phyloP scores from a whole-genome alignment of 2,888 invertebrate genomes.

The Operophtera brumata region DNA sequence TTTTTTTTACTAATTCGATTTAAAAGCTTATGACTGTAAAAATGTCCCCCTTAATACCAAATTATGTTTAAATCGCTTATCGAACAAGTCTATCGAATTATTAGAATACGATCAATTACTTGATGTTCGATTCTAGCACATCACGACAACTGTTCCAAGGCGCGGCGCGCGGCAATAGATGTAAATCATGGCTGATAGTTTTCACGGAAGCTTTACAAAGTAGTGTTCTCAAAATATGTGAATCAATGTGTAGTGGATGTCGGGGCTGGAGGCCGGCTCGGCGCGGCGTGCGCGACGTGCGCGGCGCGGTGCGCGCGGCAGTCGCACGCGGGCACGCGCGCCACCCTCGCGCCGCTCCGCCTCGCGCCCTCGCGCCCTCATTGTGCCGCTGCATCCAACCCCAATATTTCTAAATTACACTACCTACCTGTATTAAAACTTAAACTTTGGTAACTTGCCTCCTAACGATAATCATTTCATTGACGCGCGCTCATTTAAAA shows the following conservation, averaged over 20 bases:
- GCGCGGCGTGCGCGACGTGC: slow-evolving; percentile 32
- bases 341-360: slow-evolving; percentile 63
- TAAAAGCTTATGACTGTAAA: no score
- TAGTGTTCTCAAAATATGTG: slow-evolving; percentile 35
- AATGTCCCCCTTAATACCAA: no score
- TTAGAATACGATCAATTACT: no score
- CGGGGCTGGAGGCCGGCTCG: slow-evolving; percentile 48
- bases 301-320: slow-evolving; percentile 59
- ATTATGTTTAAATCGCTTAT: no score
- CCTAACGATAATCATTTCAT: slow-evolving; percentile 4
- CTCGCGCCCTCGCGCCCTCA: slow-evolving; percentile 54
- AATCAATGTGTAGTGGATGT: slow-evolving; percentile 43
- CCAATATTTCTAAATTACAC: slow-evolving; percentile 52
- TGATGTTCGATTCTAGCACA: no score
- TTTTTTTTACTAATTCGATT: no score
- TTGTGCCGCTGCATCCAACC: slow-evolving; percentile 38
- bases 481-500: slow-evolving; percentile 7
- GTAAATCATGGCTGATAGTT: slow-evolving; percentile 15
- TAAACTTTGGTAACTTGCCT: neutral
- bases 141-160: neutral
- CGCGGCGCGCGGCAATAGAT: neutral
- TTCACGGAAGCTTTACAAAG: slow-evolving; percentile 17
- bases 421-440: slow-evolving; percentile 19
- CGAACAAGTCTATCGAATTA: no score
- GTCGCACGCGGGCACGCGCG: slow-evolving; percentile 76